Evolutionary conservation across 2,113 vertebrate genomes (phyloP).

Genomic region (Cinclus mexicanus): DNA sequence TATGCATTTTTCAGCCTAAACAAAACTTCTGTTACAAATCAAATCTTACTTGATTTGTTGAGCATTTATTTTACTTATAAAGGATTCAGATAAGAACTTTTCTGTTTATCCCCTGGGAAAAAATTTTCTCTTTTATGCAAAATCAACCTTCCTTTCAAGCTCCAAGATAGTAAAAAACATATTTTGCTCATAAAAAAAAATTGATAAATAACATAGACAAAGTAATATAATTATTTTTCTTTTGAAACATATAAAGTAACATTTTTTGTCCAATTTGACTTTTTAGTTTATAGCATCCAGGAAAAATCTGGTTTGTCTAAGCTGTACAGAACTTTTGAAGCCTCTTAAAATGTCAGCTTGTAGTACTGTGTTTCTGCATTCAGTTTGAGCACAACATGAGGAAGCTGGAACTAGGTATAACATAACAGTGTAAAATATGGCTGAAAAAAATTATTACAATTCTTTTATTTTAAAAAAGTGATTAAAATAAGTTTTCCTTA

Average conservation of each 20-base stretch:
- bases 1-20: neutral
- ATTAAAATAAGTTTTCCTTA: neutral
- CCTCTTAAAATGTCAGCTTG: neutral
- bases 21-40: neutral
- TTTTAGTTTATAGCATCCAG: neutral
- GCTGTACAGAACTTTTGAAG: neutral
- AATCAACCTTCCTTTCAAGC: neutral
- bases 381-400: neutral
- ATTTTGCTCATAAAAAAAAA: neutral
- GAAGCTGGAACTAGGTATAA: neutral
- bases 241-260: neutral
- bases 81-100: neutral
- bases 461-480: fast-evolving
- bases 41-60: neutral
- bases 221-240: neutral
- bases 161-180: neutral
- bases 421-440: neutral
- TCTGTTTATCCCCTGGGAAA: neutral
- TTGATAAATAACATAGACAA: neutral
- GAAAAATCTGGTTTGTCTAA: neutral
- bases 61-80: neutral
- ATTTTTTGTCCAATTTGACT: neutral
- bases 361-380: neutral
- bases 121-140: neutral
- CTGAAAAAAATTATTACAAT: neutral